A percentile compares a stretch with the other conserved stretches of the same genome.
Evolutionary conservation across 2,797 vertebrate genomes (phyloP).

Genomic region (Sebastes miniatus): DNA sequence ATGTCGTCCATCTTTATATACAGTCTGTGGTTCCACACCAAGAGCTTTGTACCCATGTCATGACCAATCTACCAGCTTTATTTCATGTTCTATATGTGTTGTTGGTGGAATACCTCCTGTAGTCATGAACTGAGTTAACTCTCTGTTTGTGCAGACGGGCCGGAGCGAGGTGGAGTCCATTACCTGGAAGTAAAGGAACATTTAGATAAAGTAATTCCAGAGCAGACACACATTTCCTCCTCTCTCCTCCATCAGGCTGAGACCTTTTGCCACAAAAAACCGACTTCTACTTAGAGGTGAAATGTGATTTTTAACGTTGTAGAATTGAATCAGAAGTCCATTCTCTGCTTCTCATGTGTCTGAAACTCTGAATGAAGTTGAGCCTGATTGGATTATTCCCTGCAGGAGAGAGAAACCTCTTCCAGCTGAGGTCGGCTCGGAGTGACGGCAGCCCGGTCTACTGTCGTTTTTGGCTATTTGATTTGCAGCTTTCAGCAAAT

Average conservation of each 20-base stretch:
- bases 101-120: background rate
- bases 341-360: conserved; percentile 54
- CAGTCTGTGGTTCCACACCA: too few species aligned
- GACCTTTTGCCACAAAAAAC: conserved; percentile 9
- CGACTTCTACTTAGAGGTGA: background rate
- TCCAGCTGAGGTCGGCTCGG: background rate
- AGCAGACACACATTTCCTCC: conserved; percentile 23
- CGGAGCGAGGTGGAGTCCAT: conserved; percentile 27
- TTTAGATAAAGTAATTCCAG: conserved; percentile 42
- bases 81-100: background rate
- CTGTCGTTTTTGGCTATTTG: conserved; percentile 5
- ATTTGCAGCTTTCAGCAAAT: conserved; percentile 22
- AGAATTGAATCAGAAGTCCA: conserved; percentile 64
- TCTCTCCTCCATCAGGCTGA: conserved; percentile 12
- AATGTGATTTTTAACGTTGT: conserved; percentile 36
- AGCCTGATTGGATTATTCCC: conserved; percentile 58
- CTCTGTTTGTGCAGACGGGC: background rate
- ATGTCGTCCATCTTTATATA: too few species aligned
- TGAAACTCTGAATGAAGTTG: conserved; percentile 31
- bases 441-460: background rate
- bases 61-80: too few species aligned
- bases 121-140: background rate
- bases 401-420: conserved; percentile 29
- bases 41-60: too few species aligned
- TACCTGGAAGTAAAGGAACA: conserved; percentile 34